These are phyloP conservation scores for Melanotaenia nigrans DNA, from an alignment of 2,797 vertebrate species.

Conservation along the genomic window DNA sequence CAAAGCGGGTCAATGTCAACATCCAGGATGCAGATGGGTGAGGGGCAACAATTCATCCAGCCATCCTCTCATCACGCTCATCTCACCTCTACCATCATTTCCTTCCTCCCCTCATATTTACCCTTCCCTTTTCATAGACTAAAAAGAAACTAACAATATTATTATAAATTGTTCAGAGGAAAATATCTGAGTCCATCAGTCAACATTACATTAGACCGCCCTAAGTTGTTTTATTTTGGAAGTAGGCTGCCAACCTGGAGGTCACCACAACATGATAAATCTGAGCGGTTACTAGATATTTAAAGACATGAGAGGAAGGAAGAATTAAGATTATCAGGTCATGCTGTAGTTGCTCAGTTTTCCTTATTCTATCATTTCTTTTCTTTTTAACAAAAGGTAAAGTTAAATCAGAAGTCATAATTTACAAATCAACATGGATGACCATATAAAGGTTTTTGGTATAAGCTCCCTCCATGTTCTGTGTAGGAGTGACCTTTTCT, in stretches of 20 bases:
- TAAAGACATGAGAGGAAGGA: neutral
- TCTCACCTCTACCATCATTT: neutral
- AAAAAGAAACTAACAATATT: neutral
- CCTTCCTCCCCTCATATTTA: neutral
- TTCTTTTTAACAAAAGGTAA: neutral
- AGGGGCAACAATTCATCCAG: constrained; percentile 61
- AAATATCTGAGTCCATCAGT: neutral
- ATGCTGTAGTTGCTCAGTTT: neutral
- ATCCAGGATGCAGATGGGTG: constrained; percentile 98
- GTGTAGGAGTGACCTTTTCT: neutral
- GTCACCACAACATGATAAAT: neutral
- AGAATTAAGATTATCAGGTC: neutral
- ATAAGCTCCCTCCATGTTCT: neutral
- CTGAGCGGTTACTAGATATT: neutral
- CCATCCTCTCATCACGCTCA: neutral
- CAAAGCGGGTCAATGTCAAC: constrained; percentile 97
- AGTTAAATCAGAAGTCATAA: neutral
- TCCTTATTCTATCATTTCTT: neutral
- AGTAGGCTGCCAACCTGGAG: neutral
- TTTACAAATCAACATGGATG: neutral
- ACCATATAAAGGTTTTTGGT: neutral
- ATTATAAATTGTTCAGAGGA: neutral
- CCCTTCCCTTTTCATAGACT: neutral
- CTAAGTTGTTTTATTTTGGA: neutral
- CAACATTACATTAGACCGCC: neutral